A percentile compares a stretch with the other conserved stretches of the same genome.
Evolutionary conservation across 2,113 vertebrate genomes (phyloP).

Genomic region (Strix aluco): DNA sequence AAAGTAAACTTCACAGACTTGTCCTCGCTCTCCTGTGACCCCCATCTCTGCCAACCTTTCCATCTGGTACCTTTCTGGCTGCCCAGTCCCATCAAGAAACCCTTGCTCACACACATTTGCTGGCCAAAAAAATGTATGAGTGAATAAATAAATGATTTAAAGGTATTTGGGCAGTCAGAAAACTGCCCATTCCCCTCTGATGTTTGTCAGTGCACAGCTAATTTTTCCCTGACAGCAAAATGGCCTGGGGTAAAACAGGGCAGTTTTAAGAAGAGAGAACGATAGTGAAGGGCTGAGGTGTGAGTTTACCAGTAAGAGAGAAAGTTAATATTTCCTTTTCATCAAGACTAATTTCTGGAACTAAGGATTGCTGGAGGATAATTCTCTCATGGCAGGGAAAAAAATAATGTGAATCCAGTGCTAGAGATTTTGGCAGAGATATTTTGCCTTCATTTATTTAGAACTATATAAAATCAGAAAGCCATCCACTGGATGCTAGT

Average conservation of each 20-base stretch:
- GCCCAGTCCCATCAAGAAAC: background rate
- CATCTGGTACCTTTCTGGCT: conserved; percentile 20
- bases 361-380: background rate
- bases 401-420: background rate
- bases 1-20: background rate
- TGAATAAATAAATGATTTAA: conserved; percentile 12
- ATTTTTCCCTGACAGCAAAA: background rate
- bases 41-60: background rate
- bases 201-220: background rate
- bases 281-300: background rate
- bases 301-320: background rate
- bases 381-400: background rate
- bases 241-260: background rate
- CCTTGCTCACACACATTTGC: background rate
- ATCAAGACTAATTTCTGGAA: background rate
- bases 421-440: background rate
- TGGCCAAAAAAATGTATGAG: background rate
- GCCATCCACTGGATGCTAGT: background rate
- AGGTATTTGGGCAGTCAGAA: conserved; percentile 1
- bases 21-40: background rate
- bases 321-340: background rate
- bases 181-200: background rate
- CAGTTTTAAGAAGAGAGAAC: background rate
- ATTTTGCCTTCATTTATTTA: background rate
- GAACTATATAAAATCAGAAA: background rate